Base-by-base conservation (phyloP, 2,888 invertebrate genomes). In the Cephus spinipes region DNA sequence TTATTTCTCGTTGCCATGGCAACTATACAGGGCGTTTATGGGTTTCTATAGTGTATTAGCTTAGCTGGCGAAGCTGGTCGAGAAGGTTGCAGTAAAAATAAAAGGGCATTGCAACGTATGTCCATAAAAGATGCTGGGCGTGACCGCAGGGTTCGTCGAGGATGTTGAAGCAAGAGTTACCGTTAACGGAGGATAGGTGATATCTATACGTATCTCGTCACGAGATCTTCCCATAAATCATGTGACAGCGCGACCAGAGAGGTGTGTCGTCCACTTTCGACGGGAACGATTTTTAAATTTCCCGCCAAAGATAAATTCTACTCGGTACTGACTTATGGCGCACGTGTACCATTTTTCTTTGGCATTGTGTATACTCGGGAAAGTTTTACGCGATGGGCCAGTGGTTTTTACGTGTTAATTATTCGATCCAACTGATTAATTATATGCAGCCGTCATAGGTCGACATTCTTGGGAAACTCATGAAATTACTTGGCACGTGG, bases 51-150 rank as follows among this genome's bases (percentile, higher is more conserved):
- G 15, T 40, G 15, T 40, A 40, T 40, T 40, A 40, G 40, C 15
- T 40, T 40, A 15, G 15, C 40, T 40, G 4, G 40, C 40, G 15
- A 40, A 40, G 40, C 40, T 40, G 40, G 6, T 40, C 40, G 40
- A 40, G 32, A 32, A 69, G 12, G 69, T 69, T n/a, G 32, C 12
- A 69, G 32, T 69, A 69, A 69, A 69, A 32, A 69, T 69, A 69
- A 69, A 69, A 69, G 69, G 69, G 69, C 12, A 15, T 12, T 32
- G 69, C 69, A 32, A 32, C 69, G 69, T 69, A 32, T 69, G 69
- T 69, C 69, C 69, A 69, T 69, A 69, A 69, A 69, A 69, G 69
- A 69, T 69, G 69, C 69, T 69, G 69, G 69, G 69, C 69, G 69
- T 69, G 69, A 69, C 69, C 69, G 32, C 69, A 15, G 69, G 69